phyloP scores from a whole-genome alignment of 2,797 vertebrate genomes.

The Moxostoma hubbsi region DNA sequence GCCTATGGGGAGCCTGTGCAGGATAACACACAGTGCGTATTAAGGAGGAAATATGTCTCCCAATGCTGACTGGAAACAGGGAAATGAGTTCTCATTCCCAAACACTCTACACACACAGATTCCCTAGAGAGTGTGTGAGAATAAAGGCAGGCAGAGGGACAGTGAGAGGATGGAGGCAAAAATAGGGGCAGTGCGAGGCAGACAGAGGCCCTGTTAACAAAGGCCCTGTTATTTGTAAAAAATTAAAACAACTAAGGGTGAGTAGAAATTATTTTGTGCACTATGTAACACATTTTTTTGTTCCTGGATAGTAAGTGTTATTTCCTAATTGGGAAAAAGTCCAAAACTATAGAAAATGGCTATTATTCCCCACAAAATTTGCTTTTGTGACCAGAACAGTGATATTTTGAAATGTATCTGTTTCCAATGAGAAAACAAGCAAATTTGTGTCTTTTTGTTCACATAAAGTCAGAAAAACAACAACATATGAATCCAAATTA shows the following conservation, averaged over 20 bases:
- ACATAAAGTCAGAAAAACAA: no score
- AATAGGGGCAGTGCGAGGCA: constrained; percentile 11
- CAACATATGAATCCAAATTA: no score
- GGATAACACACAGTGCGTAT: constrained; percentile 32
- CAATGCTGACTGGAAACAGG: constrained; percentile 7
- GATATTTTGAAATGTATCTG: no score
- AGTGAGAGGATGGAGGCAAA: constrained; percentile 1
- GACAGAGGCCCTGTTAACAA: constrained; percentile 4
- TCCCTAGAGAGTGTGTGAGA: constrained; percentile 25
- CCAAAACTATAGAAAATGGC: no score
- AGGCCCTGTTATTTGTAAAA: not conserved
- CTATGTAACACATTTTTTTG: not conserved
- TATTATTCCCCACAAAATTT: no score
- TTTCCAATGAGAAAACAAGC: no score
- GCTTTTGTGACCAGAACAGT: no score
- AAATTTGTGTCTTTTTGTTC: no score
- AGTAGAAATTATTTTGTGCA: no score
- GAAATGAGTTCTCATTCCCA: constrained; percentile 28
- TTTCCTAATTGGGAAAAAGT: not conserved
- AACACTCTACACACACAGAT: constrained; percentile 19
- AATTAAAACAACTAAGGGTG: no score
- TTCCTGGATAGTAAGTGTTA: constrained; percentile 7
- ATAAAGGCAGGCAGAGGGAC: not conserved
- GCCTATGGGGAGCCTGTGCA: constrained; percentile 1
- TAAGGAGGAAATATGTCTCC: constrained; percentile 19